Base-by-base conservation (phyloP, 1,140 invertebrate genomes). In the Hyles vespertilio region DNA sequence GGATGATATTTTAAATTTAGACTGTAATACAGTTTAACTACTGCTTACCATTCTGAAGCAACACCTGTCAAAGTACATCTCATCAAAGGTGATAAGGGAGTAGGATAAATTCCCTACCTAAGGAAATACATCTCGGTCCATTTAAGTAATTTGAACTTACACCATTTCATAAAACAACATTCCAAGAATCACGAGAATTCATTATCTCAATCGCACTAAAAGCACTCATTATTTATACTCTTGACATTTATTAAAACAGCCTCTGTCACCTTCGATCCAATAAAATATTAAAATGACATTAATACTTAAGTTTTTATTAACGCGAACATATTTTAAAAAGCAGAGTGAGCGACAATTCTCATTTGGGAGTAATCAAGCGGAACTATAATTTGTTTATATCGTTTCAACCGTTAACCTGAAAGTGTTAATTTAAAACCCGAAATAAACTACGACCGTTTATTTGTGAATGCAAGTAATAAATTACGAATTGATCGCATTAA, bases 251-350 rank as follows among this genome's bases (percentile, higher is more conserved):
- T 78, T 80, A 77, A 72, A 51, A 72, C 63, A 67, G 66, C 65
- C 59, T 66, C 70, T 77, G 80, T 79, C 70, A 70, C 63, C 65
- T 70, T 74, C 56, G 56, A 61, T 66, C 52, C 69, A 74, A 79
- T 81, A 80, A 83, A 76, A 74, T 78, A 69, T 79, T 77, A 70
- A 70, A 76, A 74, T 67, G 73, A 82, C 74, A 69, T 79, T 76
- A 73, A 81, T 77, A 67, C 52, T 32, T 46, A 48, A 52, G 64
- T 62, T 67, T 70, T 69, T 64, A 61, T 64, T 74, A 64, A 70
- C 59, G 58, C 61, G 45, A 11, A 61, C 54, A 54, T 65, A 61
- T 61, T 53, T 63, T 59, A 11, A 55, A 70, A 62, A 63, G 48
- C 48, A 50, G 3, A 54, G 8, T 22, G 22, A 36, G 10, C 22